Percentiles rank a stretch among this genome's conserved stretches.
Conservation (phyloP, 2,888 invertebrate genomes). For the Ochropleura leucogaster region DNA sequence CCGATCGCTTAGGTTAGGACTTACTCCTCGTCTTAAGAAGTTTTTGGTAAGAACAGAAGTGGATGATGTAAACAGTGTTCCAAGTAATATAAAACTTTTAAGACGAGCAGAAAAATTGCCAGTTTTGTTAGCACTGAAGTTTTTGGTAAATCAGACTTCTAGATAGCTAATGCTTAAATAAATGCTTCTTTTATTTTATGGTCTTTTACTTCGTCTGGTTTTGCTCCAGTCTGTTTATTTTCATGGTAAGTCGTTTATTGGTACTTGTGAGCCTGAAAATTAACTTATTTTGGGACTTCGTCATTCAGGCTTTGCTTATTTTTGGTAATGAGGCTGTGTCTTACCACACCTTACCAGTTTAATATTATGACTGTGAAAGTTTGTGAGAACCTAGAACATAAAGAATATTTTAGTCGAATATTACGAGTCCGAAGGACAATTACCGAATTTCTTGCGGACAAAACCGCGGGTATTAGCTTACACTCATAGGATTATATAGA, state of each 20-base stretch:
- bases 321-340: background rate
- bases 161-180: constrained; percentile 9
- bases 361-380: too few species aligned
- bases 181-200: constrained; percentile 21
- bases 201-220: constrained; percentile 18
- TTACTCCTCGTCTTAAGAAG: background rate
- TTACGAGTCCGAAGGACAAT: too few species aligned
- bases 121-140: background rate
- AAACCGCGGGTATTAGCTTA: too few species aligned
- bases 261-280: background rate
- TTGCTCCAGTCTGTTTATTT: background rate
- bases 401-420: too few species aligned
- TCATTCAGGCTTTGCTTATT: background rate
- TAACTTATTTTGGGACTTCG: background rate
- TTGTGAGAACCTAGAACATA: too few species aligned
- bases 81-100: constrained; percentile 51
- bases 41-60: constrained; percentile 41
- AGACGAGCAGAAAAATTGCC: constrained; percentile 21
- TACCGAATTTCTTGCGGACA: too few species aligned
- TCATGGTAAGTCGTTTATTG: constrained; percentile 2
- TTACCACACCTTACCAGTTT: too few species aligned
- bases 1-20: background rate
- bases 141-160: constrained; percentile 24
- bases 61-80: constrained; percentile 32
- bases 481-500: background rate